Evolutionary conservation across 2,797 vertebrate species (phyloP), one percentile per base, ranked within the genome.

Genomic region (Margarornis squamiger): DNA sequence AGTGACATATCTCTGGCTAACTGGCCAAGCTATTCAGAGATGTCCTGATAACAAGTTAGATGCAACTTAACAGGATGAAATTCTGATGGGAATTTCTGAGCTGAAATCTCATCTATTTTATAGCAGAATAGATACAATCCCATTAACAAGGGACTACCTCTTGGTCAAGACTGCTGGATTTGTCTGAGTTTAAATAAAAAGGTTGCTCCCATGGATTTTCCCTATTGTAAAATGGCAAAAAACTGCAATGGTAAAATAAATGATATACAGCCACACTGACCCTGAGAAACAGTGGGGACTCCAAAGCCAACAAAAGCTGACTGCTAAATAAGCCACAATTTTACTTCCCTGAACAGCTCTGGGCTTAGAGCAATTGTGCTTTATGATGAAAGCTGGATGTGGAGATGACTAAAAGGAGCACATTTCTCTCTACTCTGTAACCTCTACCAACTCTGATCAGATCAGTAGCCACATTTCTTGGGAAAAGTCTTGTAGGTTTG

Each of bases 251-350:
- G 52, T 30, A 68, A 63, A 29, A 68, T 13, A 55, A 86, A 81
- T 9, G 0, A 30, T 9, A 16, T 13, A 39, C 26, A 70, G n/a
- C 32, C 30, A 61, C 58, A 61, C 9, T 1, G 5, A 74, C 16
- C 8, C 38, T 34, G 38, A 68, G 46, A 45, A 71, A 88, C 18
- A 83, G 51, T 3, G 32, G 72, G 36, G 26, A 59, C 10, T 82
- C n/a, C 23, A 74, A 82, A 48, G 67, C 21, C 52, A 74, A 59
- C 12, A 67, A 21, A 83, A 58, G 13, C 2, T 76, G 48, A 17
- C 52, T 34, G 57, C 57, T 77, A 74, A 75, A 27, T 48, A 59
- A 71, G 9, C 17, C 51, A 62, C 18, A 14, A 2, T 39, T 57
- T 51, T 51, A 65, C 46, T 30, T 84, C 51, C 39, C 55, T 66